Evolutionary conservation across 2,888 invertebrate genomes (phyloP).

Genomic region (Pimpla rufipes): DNA sequence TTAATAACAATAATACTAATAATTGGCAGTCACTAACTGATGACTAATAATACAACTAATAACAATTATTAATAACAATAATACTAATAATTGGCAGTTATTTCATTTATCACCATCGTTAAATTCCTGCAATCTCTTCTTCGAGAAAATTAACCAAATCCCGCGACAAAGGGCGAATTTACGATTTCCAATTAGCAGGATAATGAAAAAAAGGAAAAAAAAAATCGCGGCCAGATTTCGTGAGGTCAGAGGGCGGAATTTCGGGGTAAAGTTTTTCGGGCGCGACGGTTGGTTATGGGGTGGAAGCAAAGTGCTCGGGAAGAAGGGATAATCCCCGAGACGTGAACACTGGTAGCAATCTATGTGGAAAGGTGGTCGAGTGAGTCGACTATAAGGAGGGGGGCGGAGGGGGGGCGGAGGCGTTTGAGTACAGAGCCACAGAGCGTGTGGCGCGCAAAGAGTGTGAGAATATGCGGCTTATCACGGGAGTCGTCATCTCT

Average conservation of each 20-base stretch:
- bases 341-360: background rate
- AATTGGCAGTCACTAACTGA: no score
- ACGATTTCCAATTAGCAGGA: background rate
- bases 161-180: background rate
- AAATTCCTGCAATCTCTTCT: no score
- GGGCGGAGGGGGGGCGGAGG: no score
- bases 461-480: conserved; percentile 53
- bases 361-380: background rate
- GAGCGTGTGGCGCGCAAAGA: conserved; percentile 18
- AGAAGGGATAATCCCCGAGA: conserved; percentile 30
- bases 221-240: background rate
- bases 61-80: no score
- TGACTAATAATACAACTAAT: no score
- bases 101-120: no score
- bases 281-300: background rate
- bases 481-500: conserved; percentile 42
- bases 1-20: no score
- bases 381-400: no score
- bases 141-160: no score
- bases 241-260: background rate
- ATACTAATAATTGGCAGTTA: no score
- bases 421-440: no score
- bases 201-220: background rate
- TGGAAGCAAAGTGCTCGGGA: background rate
- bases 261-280: background rate